These are phyloP conservation scores for Orchesella cincta DNA, from an alignment of 1,140 invertebrate genomes.

Conservation along the genomic window DNA sequence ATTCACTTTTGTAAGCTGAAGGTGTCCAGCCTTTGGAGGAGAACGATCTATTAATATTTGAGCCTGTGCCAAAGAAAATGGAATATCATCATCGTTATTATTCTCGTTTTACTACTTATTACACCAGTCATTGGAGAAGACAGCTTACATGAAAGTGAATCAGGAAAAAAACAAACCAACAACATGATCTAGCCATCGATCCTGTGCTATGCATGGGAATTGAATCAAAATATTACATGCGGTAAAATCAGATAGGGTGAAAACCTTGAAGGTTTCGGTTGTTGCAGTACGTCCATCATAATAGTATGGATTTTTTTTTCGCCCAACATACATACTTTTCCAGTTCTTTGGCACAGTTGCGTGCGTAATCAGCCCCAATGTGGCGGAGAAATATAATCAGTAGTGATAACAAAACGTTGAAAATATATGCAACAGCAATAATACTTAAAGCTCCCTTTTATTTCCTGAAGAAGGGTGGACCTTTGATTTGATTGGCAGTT, in stretches of 20 bases:
- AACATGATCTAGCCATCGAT: not conserved
- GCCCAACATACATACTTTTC: not conserved
- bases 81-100: not conserved
- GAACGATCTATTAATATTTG: not conserved
- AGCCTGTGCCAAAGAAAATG: not conserved
- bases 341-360: not conserved
- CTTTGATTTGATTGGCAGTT: not conserved
- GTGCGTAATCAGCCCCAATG: too few relatives aligned
- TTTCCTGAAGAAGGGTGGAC: too few relatives aligned
- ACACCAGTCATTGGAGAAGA: too few relatives aligned
- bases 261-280: too few relatives aligned
- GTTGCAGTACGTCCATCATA: too few relatives aligned
- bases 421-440: not conserved
- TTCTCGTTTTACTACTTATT: not conserved
- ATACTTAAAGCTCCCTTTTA: not conserved
- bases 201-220: not conserved
- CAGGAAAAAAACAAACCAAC: too few relatives aligned
- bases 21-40: not conserved
- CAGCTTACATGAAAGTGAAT: too few relatives aligned
- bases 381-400: not conserved
- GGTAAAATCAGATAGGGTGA: not conserved
- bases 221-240: not conserved
- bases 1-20: not conserved
- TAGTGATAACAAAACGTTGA: not conserved
- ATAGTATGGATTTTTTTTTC: too few relatives aligned